Evolutionary conservation across 2,888 invertebrate genomes (phyloP), one percentile per base, ranked within the genome.

Genomic region (Eupithecia subfuscata): DNA sequence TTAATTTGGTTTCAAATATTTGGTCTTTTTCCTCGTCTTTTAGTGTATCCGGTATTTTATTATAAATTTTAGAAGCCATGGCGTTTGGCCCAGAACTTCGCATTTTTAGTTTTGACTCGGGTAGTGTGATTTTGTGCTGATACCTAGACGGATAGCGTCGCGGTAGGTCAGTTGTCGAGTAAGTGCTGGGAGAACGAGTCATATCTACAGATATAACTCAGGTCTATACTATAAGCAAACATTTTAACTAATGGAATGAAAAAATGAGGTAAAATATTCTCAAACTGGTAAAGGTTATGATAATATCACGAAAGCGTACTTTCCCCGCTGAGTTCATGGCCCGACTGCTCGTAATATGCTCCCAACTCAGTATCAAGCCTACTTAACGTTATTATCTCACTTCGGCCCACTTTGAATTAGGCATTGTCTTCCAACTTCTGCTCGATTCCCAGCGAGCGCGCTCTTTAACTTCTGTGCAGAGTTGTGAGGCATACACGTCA

Each of bases 371-470:
- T 82, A 81, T 82, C 81, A 81, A 80, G 78, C 78, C 77, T 81
- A 82, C 83, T 84, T 83, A 82, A 83, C 79, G 76, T 79, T 81
- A 83, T 84, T 82, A 84, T 81, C 79, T 79, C 76, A 79, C 80
- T 82, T 82, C 78, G 77, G 81, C 81, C 80, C 78, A 81, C 80
- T 82, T 83, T 78, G 75, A 81, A 83, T 83, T 81, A 83, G 81
- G 81, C 81, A 84, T 84, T 85, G 83, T 83, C 78, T 82, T 73
- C 72, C 11, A 37, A 65, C 25, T 16, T 72, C 37, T 18, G 34
- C 64, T 16, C 4, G 64, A 34, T 64, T 63, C 34, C 8, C 16
- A 64, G 64, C 64, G 30, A 22, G 64, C 34, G 64, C 34, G 18
- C 64, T 34, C 30, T 16, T 34, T 34, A 34, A 30, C 64, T 56